Conservation (phyloP, 2,113 vertebrate genomes). For the Sinocyclocheilus anshuiensis region DNA sequence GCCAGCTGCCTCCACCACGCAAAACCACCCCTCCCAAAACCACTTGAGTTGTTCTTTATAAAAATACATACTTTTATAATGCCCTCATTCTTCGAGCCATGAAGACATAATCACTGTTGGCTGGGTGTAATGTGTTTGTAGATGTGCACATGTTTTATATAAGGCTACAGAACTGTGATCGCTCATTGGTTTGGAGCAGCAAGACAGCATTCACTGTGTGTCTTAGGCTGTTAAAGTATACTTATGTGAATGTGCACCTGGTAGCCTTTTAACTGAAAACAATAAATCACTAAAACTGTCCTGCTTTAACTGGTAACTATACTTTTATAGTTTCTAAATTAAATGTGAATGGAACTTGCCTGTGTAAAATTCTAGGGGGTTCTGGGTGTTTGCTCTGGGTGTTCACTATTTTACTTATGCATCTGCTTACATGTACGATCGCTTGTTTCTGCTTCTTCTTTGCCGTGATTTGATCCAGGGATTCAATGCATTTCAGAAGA, state of each 20-base stretch:
- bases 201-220: background rate
- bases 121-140: background rate
- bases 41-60: constrained; percentile 20
- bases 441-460: too few relatives aligned
- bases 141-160: constrained; percentile 32
- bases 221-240: background rate
- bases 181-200: background rate
- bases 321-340: background rate
- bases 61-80: constrained; percentile 71
- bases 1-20: constrained; percentile 65
- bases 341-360: background rate
- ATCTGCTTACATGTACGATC: too few relatives aligned
- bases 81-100: constrained; percentile 60
- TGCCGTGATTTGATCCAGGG: too few relatives aligned
- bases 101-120: constrained; percentile 34
- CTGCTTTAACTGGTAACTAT: background rate
- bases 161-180: background rate
- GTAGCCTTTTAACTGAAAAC: background rate
- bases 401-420: too few relatives aligned
- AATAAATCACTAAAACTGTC: constrained; percentile 8
- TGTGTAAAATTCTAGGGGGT: background rate
- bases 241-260: background rate
- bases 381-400: background rate
- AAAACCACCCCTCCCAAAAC: constrained; percentile 76
- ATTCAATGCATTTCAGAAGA: too few relatives aligned